Evolutionary conservation across 1,140 invertebrate species (phyloP), one percentile per base, ranked within the genome.

Genomic region (Acromyrmex charruanus): DNA sequence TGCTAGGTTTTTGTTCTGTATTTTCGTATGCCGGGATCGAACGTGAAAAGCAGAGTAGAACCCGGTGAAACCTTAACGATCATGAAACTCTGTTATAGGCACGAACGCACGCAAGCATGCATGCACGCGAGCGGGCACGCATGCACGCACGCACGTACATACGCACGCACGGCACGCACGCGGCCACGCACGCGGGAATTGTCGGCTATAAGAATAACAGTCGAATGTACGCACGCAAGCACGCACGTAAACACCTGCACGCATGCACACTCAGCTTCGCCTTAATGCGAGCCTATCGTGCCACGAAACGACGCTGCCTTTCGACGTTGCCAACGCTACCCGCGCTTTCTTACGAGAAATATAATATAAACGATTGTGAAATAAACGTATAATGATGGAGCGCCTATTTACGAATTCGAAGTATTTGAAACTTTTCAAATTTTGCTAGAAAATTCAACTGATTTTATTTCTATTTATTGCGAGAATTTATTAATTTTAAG

Each of bases 71-170:
- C 21, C 66, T 86, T 90, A 88, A 91, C 74, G 88, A 91, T 91
- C 89, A 91, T 77, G 44, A 75, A 90, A 87, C 58, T 88, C 44
- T 91, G 90, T 89, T 91, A 79, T 71, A 65, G 65, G 61, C 81
- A 89, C 87, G 80, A 77, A 85, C 77, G 68, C 90, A 91, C 87
- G 89, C 90, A 86, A 89, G 89, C 86, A 88, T 77, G 58, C 68
- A 87, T 31, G 58, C 89, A 91, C 87, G 89, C 90, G 55, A 88
- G 61, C 72, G 35, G 72, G 61, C 63, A 77, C 25, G 82, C 89
- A 86, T 21, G 87, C 79, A 89, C 25, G 84, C 74, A 87, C 25
- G 75, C 84, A 87, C 25, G 69, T 53, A 84, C 44, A 39, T 39
- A 84, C 53, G 31, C 72, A 69, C 59, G 68, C 55, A 86, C 21